phyloP scores from a whole-genome alignment of 2,797 vertebrate species.

The Dromococcyx pavoninus region DNA sequence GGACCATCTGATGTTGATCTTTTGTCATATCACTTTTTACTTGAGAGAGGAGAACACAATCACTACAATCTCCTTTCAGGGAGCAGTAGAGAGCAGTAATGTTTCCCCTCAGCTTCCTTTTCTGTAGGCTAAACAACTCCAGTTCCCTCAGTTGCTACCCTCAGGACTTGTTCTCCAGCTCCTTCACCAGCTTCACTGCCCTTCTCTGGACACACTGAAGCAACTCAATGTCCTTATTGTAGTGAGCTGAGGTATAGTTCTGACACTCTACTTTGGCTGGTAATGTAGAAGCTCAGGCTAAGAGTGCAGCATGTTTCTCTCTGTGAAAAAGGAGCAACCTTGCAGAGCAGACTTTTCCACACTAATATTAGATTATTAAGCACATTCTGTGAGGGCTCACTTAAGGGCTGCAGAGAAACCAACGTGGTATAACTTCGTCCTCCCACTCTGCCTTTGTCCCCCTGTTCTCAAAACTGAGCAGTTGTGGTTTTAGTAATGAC shows the following conservation, averaged over 20 bases:
- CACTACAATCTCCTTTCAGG: no score
- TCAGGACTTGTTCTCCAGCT: no score
- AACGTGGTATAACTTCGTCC: background rate
- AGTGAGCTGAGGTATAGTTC: background rate
- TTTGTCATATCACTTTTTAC: no score
- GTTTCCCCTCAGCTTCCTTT: no score
- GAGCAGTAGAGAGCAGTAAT: no score
- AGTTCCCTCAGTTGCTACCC: no score
- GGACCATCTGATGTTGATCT: background rate
- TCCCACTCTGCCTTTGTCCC: fast-evolving
- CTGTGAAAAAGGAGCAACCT: background rate
- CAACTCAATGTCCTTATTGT: no score
- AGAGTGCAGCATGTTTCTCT: background rate
- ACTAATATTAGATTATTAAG: background rate
- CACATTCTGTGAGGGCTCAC: background rate
- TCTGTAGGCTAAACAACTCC: no score
- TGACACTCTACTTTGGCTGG: background rate
- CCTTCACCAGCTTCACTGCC: no score
- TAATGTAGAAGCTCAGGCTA: background rate
- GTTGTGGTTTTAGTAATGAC: background rate
- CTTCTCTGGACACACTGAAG: no score
- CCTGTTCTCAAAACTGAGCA: background rate
- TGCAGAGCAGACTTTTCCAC: background rate
- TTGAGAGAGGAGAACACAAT: no score
- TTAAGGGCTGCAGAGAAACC: background rate